phyloP scores from a whole-genome alignment of 2,797 vertebrate species.

The Natrix natrix region DNA sequence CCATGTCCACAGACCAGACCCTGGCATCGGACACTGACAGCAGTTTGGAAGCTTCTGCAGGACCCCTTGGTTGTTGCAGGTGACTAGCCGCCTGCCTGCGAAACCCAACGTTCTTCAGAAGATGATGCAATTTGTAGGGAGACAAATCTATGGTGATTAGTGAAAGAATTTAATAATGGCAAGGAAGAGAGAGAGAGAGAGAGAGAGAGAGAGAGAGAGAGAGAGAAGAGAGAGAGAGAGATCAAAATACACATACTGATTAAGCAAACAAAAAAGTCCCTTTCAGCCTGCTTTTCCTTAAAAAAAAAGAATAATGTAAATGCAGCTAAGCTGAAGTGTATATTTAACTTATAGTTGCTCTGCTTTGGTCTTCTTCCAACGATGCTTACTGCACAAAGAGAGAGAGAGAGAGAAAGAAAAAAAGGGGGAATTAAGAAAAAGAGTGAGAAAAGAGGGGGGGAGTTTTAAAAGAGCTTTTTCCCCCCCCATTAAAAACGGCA shows the following conservation, averaged over 20 bases:
- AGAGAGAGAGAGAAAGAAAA: slow-evolving; percentile 54
- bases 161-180: slow-evolving; percentile 48
- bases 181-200: slow-evolving; percentile 55
- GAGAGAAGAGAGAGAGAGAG: background rate
- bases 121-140: slow-evolving; percentile 78
- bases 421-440: slow-evolving; percentile 7
- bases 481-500: slow-evolving; percentile 76
- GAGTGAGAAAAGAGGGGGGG: slow-evolving; percentile 42
- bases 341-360: slow-evolving; percentile 96
- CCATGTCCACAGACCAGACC: slow-evolving; percentile 99
- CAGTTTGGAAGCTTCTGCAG: slow-evolving; percentile 99
- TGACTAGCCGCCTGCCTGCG: slow-evolving; percentile 99
- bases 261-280: slow-evolving; percentile 61
- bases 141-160: slow-evolving; percentile 12
- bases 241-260: slow-evolving; percentile 54
- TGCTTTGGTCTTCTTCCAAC: slow-evolving; percentile 89
- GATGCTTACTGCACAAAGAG: slow-evolving; percentile 73
- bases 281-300: slow-evolving; percentile 88
- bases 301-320: slow-evolving; percentile 69
- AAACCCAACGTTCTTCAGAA: slow-evolving; percentile 98
- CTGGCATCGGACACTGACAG: slow-evolving; percentile 99
- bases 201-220: slow-evolving; percentile 52
- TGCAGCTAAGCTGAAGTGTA: slow-evolving; percentile 85
- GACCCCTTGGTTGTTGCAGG: slow-evolving; percentile 99
- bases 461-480: slow-evolving; percentile 75